Evolutionary conservation across 1,140 invertebrate genomes (phyloP).

Genomic region (Danaus plexippus): DNA sequence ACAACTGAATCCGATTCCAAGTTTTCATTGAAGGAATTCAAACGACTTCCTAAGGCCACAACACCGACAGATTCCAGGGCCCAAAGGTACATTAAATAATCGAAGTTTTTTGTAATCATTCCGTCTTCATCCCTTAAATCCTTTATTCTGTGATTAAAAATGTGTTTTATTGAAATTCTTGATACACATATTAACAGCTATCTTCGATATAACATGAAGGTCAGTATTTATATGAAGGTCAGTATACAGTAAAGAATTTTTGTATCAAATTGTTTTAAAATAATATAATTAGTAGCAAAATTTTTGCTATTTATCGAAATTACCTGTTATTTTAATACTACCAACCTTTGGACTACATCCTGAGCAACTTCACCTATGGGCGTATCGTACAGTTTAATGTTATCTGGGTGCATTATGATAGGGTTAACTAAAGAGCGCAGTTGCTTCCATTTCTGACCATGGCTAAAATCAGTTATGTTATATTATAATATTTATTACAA

Average conservation of each 20-base stretch:
- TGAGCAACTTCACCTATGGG: slow-evolving; percentile 58
- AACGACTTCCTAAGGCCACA: slow-evolving; percentile 78
- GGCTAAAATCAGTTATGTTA: slow-evolving; percentile 67
- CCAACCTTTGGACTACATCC: slow-evolving; percentile 47
- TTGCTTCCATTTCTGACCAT: slow-evolving; percentile 83
- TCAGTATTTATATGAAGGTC: too few species aligned
- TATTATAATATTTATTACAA: background rate
- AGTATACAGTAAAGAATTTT: too few species aligned
- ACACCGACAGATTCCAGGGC: slow-evolving; percentile 78
- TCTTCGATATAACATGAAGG: too few species aligned
- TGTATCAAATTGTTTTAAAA: too few species aligned
- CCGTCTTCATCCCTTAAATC: slow-evolving; percentile 44
- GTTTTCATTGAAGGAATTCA: slow-evolving; percentile 74
- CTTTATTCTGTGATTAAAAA: slow-evolving; percentile 5
- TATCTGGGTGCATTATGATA: slow-evolving; percentile 67
- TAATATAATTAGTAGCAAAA: too few species aligned
- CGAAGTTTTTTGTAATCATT: slow-evolving; percentile 72
- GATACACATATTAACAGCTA: background rate
- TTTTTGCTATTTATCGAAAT: background rate
- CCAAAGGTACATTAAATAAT: slow-evolving; percentile 77
- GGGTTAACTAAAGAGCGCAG: slow-evolving; percentile 78
- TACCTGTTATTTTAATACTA: background rate
- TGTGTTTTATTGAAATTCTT: background rate
- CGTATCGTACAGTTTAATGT: slow-evolving; percentile 55
- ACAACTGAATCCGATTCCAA: slow-evolving; percentile 70